Percentiles rank a stretch among this genome's conserved stretches.
phyloP scores from a whole-genome alignment of 2,888 invertebrate species.

The Portevinia maculata region DNA sequence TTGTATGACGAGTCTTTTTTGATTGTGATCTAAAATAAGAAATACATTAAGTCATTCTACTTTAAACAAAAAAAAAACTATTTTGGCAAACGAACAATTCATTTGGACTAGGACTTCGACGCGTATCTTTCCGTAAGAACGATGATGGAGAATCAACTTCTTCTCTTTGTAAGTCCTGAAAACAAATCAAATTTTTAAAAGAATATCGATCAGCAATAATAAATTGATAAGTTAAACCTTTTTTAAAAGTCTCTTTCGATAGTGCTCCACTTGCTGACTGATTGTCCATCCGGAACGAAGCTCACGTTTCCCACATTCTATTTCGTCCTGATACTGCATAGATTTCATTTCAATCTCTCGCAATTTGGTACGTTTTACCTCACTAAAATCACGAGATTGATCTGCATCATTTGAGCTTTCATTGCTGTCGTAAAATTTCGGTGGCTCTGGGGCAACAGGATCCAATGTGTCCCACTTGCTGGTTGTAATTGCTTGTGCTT shows the following conservation, averaged over 20 bases:
- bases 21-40: conserved; percentile 64
- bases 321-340: conserved; percentile 97
- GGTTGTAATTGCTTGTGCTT: conserved; percentile 92
- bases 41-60: conserved; percentile 2
- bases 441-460: conserved; percentile 80
- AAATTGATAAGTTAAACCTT: conserved; percentile 85
- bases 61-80: not conserved
- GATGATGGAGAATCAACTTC: conserved; percentile 78
- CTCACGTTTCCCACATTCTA: conserved; percentile 92
- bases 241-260: conserved; percentile 93
- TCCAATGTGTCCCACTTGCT: conserved; percentile 94
- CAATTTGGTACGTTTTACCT: conserved; percentile 89
- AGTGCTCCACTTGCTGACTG: conserved; percentile 94
- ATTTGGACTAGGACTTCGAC: conserved; percentile 76
- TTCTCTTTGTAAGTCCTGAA: conserved; percentile 75
- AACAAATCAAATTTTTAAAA: not conserved
- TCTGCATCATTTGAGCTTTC: conserved; percentile 79
- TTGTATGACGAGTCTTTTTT: conserved; percentile 76
- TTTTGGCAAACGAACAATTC: conserved; percentile 68
- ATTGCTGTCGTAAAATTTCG: conserved; percentile 80
- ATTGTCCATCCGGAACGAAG: conserved; percentile 90
- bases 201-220: not conserved
- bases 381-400: conserved; percentile 84
- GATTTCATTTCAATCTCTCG: conserved; percentile 98
- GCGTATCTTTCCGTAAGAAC: conserved; percentile 76